Percentiles rank a stretch among this genome's conserved stretches.
These are phyloP conservation scores for Branchellion lobata DNA, from an alignment of 2,888 invertebrate species.

Conservation along the genomic window DNA sequence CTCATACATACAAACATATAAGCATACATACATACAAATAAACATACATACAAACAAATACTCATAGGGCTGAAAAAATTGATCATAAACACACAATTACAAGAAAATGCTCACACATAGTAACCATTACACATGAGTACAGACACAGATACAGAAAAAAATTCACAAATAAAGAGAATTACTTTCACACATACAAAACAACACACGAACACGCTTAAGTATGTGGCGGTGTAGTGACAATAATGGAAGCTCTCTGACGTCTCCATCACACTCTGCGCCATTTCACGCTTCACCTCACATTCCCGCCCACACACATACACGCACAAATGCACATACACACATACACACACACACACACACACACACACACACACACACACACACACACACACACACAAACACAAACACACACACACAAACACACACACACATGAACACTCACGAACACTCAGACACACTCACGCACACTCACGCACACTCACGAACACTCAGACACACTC, in stretches of 20 bases:
- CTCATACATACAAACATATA: neutral
- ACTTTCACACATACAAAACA: no score
- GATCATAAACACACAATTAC: neutral
- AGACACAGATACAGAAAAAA: no score
- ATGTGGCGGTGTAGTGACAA: neutral
- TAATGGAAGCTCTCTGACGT: neutral
- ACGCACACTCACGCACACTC: neutral
- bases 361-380: neutral
- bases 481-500: neutral
- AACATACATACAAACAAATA: no score
- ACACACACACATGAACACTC: neutral
- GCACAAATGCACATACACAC: neutral
- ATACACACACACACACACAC: neutral
- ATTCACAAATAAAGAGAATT: no score
- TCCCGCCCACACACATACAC: constrained; percentile 9
- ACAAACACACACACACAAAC: neutral
- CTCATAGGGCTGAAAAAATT: neutral
- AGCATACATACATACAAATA: neutral
- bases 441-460: neutral
- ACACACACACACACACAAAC: neutral
- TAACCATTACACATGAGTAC: no score
- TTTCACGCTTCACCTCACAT: constrained; percentile 2
- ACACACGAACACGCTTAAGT: neutral
- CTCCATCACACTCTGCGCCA: neutral
- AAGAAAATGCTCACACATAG: neutral